phyloP scores from a whole-genome alignment of 2,888 invertebrate genomes.

The Vesta saturnalis region DNA sequence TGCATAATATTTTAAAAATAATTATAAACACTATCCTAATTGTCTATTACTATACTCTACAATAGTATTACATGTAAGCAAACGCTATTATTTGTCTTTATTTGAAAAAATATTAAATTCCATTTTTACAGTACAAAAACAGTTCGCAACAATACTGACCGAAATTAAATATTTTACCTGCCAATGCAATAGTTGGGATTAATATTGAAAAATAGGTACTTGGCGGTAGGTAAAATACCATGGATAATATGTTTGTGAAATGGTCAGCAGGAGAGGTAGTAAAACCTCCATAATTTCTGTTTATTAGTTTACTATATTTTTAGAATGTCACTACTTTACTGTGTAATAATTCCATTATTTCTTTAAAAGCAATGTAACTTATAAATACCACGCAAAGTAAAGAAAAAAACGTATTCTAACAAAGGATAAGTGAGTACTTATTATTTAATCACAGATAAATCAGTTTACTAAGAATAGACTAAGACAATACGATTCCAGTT shows the following conservation, averaged over 20 bases:
- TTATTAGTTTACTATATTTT: constrained; percentile 7
- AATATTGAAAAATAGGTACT: neutral
- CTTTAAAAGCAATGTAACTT: too few relatives aligned
- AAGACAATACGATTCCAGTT: too few relatives aligned
- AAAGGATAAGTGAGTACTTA: neutral
- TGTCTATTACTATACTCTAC: too few relatives aligned
- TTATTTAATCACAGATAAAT: constrained; percentile 6
- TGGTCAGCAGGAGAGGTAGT: constrained; percentile 10
- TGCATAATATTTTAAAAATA: too few relatives aligned
- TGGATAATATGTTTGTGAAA: constrained; percentile 10
- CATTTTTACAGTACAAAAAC: too few relatives aligned
- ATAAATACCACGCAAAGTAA: too few relatives aligned
- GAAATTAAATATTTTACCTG: constrained; percentile 1
- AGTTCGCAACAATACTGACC: neutral
- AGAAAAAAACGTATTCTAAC: too few relatives aligned
- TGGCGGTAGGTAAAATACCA: constrained; percentile 10
- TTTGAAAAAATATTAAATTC: too few relatives aligned
- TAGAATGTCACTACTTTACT: neutral
- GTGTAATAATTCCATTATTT: neutral
- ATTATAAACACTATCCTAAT: too few relatives aligned
- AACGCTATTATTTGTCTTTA: too few relatives aligned
- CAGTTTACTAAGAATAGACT: neutral
- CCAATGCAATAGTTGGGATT: neutral
- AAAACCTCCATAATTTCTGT: constrained; percentile 10
- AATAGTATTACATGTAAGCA: too few relatives aligned